Base-by-base conservation (phyloP, 2,797 vertebrate species). In the Myotis findleyi region DNA sequence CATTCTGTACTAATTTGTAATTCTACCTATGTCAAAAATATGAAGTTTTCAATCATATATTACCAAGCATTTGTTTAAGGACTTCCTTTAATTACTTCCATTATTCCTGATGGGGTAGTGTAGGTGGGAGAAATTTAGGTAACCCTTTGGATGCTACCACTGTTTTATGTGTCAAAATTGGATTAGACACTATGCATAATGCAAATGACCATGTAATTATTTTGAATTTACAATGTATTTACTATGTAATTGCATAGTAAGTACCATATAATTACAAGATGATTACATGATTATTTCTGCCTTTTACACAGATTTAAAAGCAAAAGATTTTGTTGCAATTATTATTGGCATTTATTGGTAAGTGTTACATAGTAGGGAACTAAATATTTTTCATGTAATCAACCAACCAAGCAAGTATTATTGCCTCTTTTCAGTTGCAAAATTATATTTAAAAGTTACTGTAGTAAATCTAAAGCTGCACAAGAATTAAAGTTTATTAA, bases 231-330 rank as follows among this genome's bases (percentile, higher is more conserved):
- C 68, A 90, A 95, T 41, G 95, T 97, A 97, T 95, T 97, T 97
- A 93, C 83, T 97, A 93, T 49, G 53, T 95, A 97, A 97, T 97
- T 97, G 90, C 71, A 92, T 93, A 96, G 62, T 86, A 97, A 98
- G 94, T 97, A 95, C 90, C 97, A 87, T 95, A 95, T 92, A 97
- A 95, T 96, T 97, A 96, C 73, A 98, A 96, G 93, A 97, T 97
- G 97, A 98, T 91, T 95, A 96, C 55, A 95, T 93, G 21, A 92
- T 96, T 97, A 69, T 69, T 97, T 97, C 93, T 96, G 82, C 97
- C 87, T 97, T 96, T 97, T 97, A 97, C 93, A 96, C 57, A 30
- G 81, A 93, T 96, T 92, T 57, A 97, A 97, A 98, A 97, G 96
- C 86, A 97, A 98, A 94, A 96, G 44, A 96, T 97, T 97, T 69